phyloP scores from a whole-genome alignment of 1,140 invertebrate species.

The Tetranychus cinnabarinus region DNA sequence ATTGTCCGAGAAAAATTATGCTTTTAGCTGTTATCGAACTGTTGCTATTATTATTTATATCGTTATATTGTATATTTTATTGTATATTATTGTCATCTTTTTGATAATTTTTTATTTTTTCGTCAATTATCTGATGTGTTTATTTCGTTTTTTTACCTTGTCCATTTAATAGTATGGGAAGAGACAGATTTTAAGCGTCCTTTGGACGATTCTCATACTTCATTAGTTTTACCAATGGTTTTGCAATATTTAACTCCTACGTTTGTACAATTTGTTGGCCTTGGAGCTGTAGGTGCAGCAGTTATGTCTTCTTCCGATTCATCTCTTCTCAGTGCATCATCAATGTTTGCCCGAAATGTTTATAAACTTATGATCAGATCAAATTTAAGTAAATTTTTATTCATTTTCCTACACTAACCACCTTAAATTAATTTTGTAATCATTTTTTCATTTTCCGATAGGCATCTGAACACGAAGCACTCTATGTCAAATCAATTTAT shows the following conservation, averaged over 20 bases:
- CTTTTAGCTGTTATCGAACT: no score
- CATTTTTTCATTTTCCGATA: conserved; percentile 16
- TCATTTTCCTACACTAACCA: conserved; percentile 1
- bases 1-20: no score
- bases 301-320: conserved; percentile 98
- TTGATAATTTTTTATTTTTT: no score
- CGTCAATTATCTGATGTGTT: conserved; percentile 17
- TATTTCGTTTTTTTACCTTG: no score
- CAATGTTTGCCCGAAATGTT: conserved; percentile 94
- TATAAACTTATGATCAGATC: conserved; percentile 89
- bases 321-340: conserved; percentile 80
- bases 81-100: no score
- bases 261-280: conserved; percentile 81
- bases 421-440: no score
- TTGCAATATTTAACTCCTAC: conserved; percentile 76
- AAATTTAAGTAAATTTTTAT: conserved; percentile 31
- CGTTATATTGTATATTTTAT: no score
- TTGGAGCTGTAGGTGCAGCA: conserved; percentile 91
- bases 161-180: conserved; percentile 44
- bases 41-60: no score
- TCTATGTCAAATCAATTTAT: conserved; percentile 89
- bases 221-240: conserved; percentile 87
- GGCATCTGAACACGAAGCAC: conserved; percentile 82
- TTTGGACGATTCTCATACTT: conserved; percentile 46
- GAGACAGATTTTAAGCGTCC: conserved; percentile 55